Evolutionary conservation across 2,113 vertebrate species (phyloP).

Genomic region (Grantiella picta): DNA sequence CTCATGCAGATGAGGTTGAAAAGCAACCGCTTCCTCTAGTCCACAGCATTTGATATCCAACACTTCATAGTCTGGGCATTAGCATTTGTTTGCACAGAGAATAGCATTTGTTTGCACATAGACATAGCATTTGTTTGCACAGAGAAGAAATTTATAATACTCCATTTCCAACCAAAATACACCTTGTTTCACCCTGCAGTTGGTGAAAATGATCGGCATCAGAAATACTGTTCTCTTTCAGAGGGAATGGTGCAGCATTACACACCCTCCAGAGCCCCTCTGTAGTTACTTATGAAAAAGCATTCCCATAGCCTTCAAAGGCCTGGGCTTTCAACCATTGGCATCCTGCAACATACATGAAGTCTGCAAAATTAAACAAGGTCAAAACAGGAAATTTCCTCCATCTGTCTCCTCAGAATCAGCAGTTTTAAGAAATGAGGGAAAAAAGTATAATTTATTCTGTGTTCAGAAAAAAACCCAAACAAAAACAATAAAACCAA

Average conservation of each 20-base stretch:
- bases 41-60: not conserved
- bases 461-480: not conserved
- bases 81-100: not conserved
- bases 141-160: not conserved
- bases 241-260: not conserved
- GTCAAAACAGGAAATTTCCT: not conserved
- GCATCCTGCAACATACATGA: not conserved
- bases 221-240: not conserved
- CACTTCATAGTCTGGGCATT: not conserved
- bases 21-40: not conserved
- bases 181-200: not conserved
- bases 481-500: not conserved
- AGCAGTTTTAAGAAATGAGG: not conserved
- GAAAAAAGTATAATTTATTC: not conserved
- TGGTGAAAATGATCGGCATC: not conserved
- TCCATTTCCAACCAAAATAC: not conserved
- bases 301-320: not conserved
- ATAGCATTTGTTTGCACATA: not conserved
- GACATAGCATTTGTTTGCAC: not conserved
- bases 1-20: not conserved
- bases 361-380: not conserved
- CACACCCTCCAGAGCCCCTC: not conserved
- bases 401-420: not conserved
- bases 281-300: not conserved
- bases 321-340: not conserved